Base-by-base conservation (phyloP, 2,113 vertebrate species). In the Eulemur macaco region DNA sequence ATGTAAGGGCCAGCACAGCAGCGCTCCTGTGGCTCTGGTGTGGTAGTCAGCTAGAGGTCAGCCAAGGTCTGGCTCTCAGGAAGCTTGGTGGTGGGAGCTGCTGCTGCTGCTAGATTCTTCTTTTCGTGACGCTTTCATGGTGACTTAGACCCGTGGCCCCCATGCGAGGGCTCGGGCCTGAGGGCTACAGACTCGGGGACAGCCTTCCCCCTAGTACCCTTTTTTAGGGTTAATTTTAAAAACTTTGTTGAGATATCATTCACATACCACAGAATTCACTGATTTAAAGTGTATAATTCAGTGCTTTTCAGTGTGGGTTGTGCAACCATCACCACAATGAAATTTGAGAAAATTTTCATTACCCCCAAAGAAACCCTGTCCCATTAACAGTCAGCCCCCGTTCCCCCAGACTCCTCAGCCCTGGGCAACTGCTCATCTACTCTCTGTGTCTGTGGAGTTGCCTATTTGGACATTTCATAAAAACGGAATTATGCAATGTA, bases 21-120 rank as follows among this genome's bases (percentile, higher is more conserved):
- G 14, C 34, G 0, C 4, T 31, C 63, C 20, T 0, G 0, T 42
- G 39, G 37, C 66, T 64, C 9, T 42, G 89, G 8, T 0, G 8
- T 13, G 10, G 73, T 25, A 3, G 3, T 1, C 12, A 15, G 84
- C 15, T 13, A 29, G 47, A 78, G 15, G 37, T 31, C 6, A 2
- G 50, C 60, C 42, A 18, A 42, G 78, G 1, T 52, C 47, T 0
- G 0, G 74, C 25, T 4, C 20, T 21, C 0, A 1, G 34, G n/a
- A 25, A 25, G 12, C 27, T 52, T 23, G 15, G 60, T 6, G 5
- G 8, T 21, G 11, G 54, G 37, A 11, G 77, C 29, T 68, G n/a
- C 52, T 52, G 34, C 77, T 27, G 37, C 78, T 47, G 0, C 39
- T 54, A 6, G 17, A 6, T 54, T 47, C 8, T 25, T 29, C 54